Evolutionary conservation across 2,797 vertebrate species (phyloP).

Genomic region (Phrynocephalus guinanensis): DNA sequence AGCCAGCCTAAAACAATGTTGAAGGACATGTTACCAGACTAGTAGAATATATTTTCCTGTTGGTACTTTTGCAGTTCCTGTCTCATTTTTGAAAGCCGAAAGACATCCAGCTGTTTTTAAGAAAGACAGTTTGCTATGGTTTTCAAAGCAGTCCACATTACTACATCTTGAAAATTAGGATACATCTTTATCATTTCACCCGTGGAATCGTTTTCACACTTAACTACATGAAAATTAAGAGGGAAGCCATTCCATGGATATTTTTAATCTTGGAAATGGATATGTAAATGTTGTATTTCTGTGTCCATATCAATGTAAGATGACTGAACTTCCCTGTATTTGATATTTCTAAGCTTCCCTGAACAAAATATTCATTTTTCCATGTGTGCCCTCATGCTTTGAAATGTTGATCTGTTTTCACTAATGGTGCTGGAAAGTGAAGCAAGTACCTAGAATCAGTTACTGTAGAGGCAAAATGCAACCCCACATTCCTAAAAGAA

Average conservation of each 20-base stretch:
- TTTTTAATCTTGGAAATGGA: background rate
- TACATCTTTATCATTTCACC: background rate
- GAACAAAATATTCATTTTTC: background rate
- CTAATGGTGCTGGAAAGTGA: background rate
- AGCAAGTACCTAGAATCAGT: background rate
- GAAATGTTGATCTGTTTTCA: background rate
- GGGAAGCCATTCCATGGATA: background rate
- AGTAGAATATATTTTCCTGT: background rate
- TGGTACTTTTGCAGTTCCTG: background rate
- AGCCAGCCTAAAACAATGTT: background rate
- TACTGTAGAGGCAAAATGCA: background rate
- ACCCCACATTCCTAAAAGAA: background rate
- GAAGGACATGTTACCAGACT: background rate
- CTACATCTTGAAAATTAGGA: too few species aligned
- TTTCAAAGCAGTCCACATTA: too few species aligned
- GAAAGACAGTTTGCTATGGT: too few species aligned
- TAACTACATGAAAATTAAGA: background rate
- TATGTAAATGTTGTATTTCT: background rate
- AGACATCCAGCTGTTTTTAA: too few species aligned
- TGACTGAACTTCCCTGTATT: background rate
- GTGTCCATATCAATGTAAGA: background rate
- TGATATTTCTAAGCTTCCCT: background rate
- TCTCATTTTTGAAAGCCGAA: background rate
- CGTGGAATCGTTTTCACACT: background rate
- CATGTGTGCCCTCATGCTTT: background rate